phyloP scores from a whole-genome alignment of 2,797 vertebrate genomes.

The Potorous gilbertii region DNA sequence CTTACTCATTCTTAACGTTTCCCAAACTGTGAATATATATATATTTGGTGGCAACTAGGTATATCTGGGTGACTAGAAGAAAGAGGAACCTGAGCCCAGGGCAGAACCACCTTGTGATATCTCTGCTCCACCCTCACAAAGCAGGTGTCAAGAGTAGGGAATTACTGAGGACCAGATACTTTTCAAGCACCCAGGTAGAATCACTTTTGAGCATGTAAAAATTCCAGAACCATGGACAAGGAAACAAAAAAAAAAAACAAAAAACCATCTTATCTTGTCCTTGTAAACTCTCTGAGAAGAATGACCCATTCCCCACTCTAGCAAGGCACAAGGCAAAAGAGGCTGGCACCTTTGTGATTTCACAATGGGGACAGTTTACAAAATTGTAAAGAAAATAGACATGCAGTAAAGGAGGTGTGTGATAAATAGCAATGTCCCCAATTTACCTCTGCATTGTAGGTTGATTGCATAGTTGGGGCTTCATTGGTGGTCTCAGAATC shows the following conservation, averaged over 20 bases:
- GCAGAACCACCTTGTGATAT: background rate
- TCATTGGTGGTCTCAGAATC: slow-evolving; percentile 58
- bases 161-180: background rate
- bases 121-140: background rate
- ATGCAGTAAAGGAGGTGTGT: fast-evolving
- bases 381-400: background rate
- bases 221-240: background rate
- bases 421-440: fast-evolving
- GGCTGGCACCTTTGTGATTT: background rate
- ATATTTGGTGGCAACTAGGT: background rate
- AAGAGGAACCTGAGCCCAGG: background rate
- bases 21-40: background rate
- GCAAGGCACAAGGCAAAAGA: background rate
- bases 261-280: background rate
- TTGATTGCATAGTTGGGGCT: background rate
- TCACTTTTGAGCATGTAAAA: background rate
- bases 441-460: slow-evolving; percentile 68
- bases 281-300: too few relatives aligned
- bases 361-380: background rate
- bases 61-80: background rate
- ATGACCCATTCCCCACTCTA: background rate
- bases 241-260: background rate
- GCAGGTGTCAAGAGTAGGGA: fast-evolving
- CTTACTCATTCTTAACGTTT: background rate
- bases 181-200: background rate